Evolutionary conservation across 2,797 vertebrate genomes (phyloP), one percentile per base, ranked within the genome.

Genomic region (Nothura maculosa): DNA sequence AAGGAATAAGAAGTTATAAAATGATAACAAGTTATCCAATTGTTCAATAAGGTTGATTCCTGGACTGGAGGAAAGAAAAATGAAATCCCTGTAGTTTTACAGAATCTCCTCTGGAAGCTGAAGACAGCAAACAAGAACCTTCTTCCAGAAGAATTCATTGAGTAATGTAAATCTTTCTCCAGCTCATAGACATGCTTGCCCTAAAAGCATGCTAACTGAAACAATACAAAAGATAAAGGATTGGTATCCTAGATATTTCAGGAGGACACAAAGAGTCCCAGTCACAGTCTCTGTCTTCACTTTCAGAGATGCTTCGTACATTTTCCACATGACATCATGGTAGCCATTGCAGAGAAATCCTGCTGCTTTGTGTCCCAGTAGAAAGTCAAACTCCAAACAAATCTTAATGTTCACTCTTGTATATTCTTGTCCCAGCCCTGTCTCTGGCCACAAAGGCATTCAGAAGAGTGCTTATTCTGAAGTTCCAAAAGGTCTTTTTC

Each of bases 341-440:
- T 66, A 76, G 58, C 42, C 82, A 74, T 70, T 14, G 0, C 43
- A 60, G 66, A 84, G 50, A 78, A 87, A 50, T 73, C 73, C 92
- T 91, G 76, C 69, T 95, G 54, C 58, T 82, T 85, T 40, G 0
- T 38, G 13, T 90, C 45, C 79, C 81, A 89, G 61, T 40, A 94
- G 78, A 92, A 14, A 7, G 58, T 36, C 72, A 80, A 84, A 86
- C 3, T 7, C 55, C 76, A 94, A 34, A n/a, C 42, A 62, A 30
- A 12, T 43, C 69, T 87, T 54, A 72, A 24, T 48, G 54, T 45
- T 93, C 36, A 40, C 58, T 57, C 3, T 2, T 42, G 52, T 68
- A 22, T 67, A 13, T 6, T 40, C 34, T 70, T 79, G n/a, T 32
- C 77, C n/a, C 72, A 74, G 36, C 54, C 88, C 20, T 45, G 18